These are phyloP conservation scores for Brachionus angularis DNA, from an alignment of 1,140 invertebrate genomes.

Conservation along the genomic window DNA sequence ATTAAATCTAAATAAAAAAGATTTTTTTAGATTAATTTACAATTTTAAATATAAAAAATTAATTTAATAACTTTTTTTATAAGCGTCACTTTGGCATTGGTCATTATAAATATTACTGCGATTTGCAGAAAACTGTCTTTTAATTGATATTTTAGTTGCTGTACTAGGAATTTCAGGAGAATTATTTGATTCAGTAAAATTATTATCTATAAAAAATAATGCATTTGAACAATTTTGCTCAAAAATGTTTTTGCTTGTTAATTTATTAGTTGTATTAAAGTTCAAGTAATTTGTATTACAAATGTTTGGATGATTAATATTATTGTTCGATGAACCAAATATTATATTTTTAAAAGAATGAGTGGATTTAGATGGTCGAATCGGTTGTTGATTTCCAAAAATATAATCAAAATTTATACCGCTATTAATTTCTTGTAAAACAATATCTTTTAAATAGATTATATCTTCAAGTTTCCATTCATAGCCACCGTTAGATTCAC, in stretches of 20 bases:
- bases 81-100: no score
- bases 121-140: constrained; percentile 17
- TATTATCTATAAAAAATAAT: neutral
- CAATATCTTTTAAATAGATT: constrained; percentile 51
- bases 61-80: neutral
- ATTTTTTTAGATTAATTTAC: no score
- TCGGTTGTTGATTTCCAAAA: constrained; percentile 20
- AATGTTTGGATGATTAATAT: no score
- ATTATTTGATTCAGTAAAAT: neutral
- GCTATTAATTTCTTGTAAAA: constrained; percentile 38
- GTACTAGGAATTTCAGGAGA: constrained; percentile 8
- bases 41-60: neutral
- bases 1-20: no score
- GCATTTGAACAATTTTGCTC: no score
- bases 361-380: constrained; percentile 8
- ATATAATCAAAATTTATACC: constrained; percentile 17
- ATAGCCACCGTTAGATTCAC: constrained; percentile 86
- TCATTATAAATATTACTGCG: neutral
- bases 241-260: no score
- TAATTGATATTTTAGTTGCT: constrained; percentile 37
- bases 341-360: constrained; percentile 41
- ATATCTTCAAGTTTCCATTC: constrained; percentile 98
- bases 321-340: neutral
- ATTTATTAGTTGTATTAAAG: no score
- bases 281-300: no score